Evolutionary conservation across 2,888 invertebrate species (phyloP), one percentile per base, ranked within the genome.

Genomic region (Acholoe squamosa): DNA sequence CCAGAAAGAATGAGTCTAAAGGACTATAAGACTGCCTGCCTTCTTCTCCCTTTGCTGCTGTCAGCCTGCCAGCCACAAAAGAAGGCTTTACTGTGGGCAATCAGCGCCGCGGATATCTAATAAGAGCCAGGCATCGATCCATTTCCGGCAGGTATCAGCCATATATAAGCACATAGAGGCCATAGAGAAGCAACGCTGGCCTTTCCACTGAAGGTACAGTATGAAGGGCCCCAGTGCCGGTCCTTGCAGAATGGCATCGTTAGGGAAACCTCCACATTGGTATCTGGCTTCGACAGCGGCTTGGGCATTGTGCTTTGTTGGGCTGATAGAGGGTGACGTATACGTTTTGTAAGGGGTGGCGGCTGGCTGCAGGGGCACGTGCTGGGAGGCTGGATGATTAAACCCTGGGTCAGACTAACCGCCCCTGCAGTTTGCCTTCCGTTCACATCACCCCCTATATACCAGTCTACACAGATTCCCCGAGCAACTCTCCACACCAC

Each of bases 141-240:
- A 76, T 76, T 76, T 76, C 76, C 76, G 19, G 28, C 31, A 76
- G 28, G 76, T 25, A 76, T 76, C 25, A 76, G 76, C 19, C 61
- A 3, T 61, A n/a, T n/a, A n/a, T 19, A 28, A 19, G n/a, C 76
- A 76, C 76, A 43, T 43, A 14, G 25, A 25, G 28, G 28, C 31
- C 76, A 76, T 25, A 76, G 76, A 31, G 31, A 25, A 16, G 76
- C 5, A 10, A 43, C 16, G 14, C 25, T 76, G 76, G 28, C 76
- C 76, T 31, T 76, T 76, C 25, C 76, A 1, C 61, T 19, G 61
- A 3, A 10, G 43, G 5, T 43, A 43, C 43, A 43, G 43, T 7
- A 43, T 43, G 43, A 43, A 3, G 10, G 10, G 43, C 43, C 43
- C 3, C 43, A 3, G 5, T 7, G 43, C 43, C 43, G 43, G 43